Percentiles rank a stretch among this genome's conserved stretches.
phyloP scores from a whole-genome alignment of 2,888 invertebrate genomes.

The Drosophila pseudotakahashii region DNA sequence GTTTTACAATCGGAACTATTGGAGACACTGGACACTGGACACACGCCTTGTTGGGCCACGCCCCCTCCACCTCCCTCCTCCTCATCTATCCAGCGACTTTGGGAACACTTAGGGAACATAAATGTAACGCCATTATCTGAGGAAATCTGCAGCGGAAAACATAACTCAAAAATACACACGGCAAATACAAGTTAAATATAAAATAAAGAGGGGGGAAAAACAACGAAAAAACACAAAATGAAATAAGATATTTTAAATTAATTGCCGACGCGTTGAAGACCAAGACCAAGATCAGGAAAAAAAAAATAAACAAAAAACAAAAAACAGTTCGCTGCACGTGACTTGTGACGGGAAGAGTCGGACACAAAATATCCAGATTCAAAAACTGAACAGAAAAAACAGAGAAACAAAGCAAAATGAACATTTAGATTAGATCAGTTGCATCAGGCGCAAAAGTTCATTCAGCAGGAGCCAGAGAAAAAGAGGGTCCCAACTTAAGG shows the following conservation, averaged over 20 bases:
- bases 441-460: constrained; percentile 65
- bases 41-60: constrained; percentile 17
- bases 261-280: constrained; percentile 55
- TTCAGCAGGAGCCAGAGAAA: constrained; percentile 43
- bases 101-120: constrained; percentile 67
- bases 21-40: constrained; percentile 13
- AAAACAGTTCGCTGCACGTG: constrained; percentile 67
- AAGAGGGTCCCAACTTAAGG: neutral
- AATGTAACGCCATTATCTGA: constrained; percentile 74
- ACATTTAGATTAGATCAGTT: constrained; percentile 73
- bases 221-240: constrained; percentile 59
- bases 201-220: constrained; percentile 32
- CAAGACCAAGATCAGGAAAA: constrained; percentile 10
- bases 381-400: constrained; percentile 23
- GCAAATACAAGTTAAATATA: constrained; percentile 49
- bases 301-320: constrained; percentile 13
- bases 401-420: constrained; percentile 40
- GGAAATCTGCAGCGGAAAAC: constrained; percentile 80
- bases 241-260: constrained; percentile 80
- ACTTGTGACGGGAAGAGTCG: constrained; percentile 35
- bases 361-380: constrained; percentile 21
- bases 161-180: constrained; percentile 76
- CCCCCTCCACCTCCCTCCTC: neutral
- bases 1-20: constrained; percentile 55
- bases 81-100: too few species aligned